These are phyloP conservation scores for Tetrax tetrax DNA, from an alignment of 2,113 vertebrate species.

Conservation along the genomic window DNA sequence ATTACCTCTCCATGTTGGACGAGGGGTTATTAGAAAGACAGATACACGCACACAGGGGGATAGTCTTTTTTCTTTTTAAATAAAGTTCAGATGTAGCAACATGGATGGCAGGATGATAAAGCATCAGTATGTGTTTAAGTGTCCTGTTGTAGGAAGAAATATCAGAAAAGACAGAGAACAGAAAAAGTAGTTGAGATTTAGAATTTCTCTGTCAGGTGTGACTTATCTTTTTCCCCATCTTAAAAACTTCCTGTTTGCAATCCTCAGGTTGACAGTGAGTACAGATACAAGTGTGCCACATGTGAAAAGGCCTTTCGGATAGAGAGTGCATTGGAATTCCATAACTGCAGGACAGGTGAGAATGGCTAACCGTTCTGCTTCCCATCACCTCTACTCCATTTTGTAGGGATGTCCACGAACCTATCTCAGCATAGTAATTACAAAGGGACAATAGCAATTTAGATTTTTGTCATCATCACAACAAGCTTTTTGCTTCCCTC, in stretches of 20 bases:
- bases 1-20: not conserved
- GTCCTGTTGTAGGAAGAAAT: not conserved
- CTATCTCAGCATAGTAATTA: not conserved
- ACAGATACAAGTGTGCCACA: slow-evolving; percentile 88
- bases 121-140: not conserved
- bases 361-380: not conserved
- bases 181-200: not conserved
- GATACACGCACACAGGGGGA: not conserved
- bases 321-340: slow-evolving; percentile 93
- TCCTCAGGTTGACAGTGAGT: slow-evolving; percentile 87
- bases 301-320: slow-evolving; percentile 96
- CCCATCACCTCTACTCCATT: not conserved
- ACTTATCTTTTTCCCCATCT: not conserved
- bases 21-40: rapidly evolving
- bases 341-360: slow-evolving; percentile 97
- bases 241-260: not conserved
- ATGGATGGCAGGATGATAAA: not conserved
- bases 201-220: not conserved
- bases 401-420: not conserved
- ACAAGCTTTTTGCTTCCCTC: not conserved
- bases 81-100: not conserved
- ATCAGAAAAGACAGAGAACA: not conserved
- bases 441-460: not conserved
- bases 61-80: not conserved
- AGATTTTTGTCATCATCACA: not conserved